Evolutionary conservation across 2,888 invertebrate species (phyloP).

Genomic region (Hydropsyche betteni): DNA sequence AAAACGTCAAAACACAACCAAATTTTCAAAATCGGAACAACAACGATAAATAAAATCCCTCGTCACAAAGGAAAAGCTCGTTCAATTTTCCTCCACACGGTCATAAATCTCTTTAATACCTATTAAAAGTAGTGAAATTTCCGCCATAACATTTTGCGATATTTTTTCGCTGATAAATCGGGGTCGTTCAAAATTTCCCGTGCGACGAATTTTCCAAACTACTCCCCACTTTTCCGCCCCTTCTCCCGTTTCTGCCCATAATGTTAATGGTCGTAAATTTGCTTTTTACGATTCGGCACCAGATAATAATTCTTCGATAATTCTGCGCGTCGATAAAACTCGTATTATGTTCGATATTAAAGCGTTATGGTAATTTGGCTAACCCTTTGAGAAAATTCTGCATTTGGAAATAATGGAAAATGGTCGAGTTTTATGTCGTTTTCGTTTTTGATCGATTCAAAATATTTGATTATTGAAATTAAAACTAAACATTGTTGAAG

Average conservation of each 20-base stretch:
- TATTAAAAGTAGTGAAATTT: constrained; percentile 24
- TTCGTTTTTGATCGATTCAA: too few species aligned
- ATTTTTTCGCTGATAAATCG: constrained; percentile 1
- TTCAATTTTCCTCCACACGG: background rate
- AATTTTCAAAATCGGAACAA: too few species aligned
- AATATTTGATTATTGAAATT: too few species aligned
- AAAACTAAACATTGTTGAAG: too few species aligned
- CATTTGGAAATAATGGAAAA: too few species aligned
- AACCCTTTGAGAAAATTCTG: too few species aligned
- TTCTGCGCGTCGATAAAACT: constrained; percentile 9
- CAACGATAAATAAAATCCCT: too few species aligned
- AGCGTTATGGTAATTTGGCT: too few species aligned
- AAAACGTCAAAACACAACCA: too few species aligned
- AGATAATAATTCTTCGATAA: constrained; percentile 16
- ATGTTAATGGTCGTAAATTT: constrained; percentile 4
- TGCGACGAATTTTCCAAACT: background rate
- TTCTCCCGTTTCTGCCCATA: background rate
- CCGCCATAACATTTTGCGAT: background rate
- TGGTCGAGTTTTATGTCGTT: too few species aligned
- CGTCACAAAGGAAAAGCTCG: too few species aligned
- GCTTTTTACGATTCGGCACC: constrained; percentile 14
- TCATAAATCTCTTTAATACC: constrained; percentile 32
- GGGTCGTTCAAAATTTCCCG: background rate
- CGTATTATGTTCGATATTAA: constrained; percentile 4
- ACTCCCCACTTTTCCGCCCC: background rate